A percentile compares a stretch with the other conserved stretches of the same genome.
Evolutionary conservation across 2,113 vertebrate genomes (phyloP).

Genomic region (Ophiodon elongatus): DNA sequence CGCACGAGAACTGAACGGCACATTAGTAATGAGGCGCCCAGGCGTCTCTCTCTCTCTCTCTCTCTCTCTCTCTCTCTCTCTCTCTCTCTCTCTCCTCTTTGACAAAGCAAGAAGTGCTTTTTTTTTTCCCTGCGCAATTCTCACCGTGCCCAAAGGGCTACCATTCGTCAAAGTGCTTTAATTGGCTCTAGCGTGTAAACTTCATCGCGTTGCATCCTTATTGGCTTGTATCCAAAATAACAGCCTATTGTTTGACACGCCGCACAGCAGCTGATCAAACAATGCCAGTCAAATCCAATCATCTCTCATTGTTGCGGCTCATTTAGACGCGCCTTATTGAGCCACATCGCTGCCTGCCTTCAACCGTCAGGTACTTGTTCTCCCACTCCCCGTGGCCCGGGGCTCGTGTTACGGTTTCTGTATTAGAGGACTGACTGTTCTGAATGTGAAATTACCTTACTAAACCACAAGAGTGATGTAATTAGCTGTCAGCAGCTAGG

Average conservation of each 20-base stretch:
- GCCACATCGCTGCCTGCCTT: conserved; percentile 2
- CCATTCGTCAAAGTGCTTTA: conserved; percentile 30
- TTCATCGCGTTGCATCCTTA: neutral
- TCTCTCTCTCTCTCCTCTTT: conserved; percentile 8
- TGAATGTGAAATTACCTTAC: conserved; percentile 42
- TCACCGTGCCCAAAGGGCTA: neutral
- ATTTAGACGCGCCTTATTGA: conserved; percentile 35
- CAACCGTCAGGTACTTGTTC: neutral
- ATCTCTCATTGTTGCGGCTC: conserved; percentile 12
- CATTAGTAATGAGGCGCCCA: conserved; percentile 20
- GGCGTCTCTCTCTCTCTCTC: conserved; percentile 21
- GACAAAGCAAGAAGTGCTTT: conserved; percentile 7
- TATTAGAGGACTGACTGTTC: conserved; percentile 24
- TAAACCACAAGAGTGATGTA: conserved; percentile 36
- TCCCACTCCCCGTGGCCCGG: conserved; percentile 5
- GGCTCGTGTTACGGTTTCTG: conserved; percentile 3
- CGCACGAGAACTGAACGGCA: conserved; percentile 24
- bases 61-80: conserved; percentile 21
- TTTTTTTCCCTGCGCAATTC: neutral
- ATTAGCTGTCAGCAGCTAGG: conserved; percentile 32
- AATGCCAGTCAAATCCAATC: neutral
- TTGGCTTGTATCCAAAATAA: neutral
- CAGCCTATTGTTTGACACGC: neutral
- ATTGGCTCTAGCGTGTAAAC: neutral
- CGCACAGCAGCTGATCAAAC: conserved; percentile 9